Base-by-base conservation (phyloP, 2,888 invertebrate species). In the Hemistola chrysoprasaria region DNA sequence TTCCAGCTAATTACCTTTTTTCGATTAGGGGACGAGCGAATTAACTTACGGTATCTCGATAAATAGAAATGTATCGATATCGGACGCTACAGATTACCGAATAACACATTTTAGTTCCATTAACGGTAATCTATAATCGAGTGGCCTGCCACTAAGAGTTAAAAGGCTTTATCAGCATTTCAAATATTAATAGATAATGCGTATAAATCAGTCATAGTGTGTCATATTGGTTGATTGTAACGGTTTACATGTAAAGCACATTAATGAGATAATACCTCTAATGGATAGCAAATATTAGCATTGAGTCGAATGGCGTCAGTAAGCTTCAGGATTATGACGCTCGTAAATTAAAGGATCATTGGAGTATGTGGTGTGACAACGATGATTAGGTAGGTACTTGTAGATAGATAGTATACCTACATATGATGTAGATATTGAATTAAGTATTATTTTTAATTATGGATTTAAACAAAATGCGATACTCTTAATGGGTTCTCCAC, bases 221-320 rank as follows among this genome's bases (percentile, higher is more conserved):
- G 40, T 33, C 31, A 43, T 44, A 45, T 39, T 40, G 44, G 50
- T 33, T 30, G 43, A 32, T 51, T 53, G 47, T 48, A 32, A 26
- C 54, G 45, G 40, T 61, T 47, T 70, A 79, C 80, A 78, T 53
- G 72, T 55, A 65, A 78, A 77, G 60, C 65, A 68, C 79, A 80
- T 80, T 80, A 78, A 54, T 53, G 42, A 47, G 65, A 72, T 72
- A 75, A 68, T 56, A 52, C 52, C 46, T 40, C 45, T 75, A 79
- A 81, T 78, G 78, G 77, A 74, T 58, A 43, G 59, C 66, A 71
- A 78, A 78, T 76, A 78, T 71, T 71, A 40, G 53, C 54, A 46
- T 33, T 48, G 50, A 56, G 59, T 53, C 56, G 57, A 11, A 2
- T 16, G 31, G 8, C 8, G 26, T 8, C 22, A 9, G 36, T 41